phyloP scores from a whole-genome alignment of 2,113 vertebrate genomes.

The Daboia siamensis region DNA sequence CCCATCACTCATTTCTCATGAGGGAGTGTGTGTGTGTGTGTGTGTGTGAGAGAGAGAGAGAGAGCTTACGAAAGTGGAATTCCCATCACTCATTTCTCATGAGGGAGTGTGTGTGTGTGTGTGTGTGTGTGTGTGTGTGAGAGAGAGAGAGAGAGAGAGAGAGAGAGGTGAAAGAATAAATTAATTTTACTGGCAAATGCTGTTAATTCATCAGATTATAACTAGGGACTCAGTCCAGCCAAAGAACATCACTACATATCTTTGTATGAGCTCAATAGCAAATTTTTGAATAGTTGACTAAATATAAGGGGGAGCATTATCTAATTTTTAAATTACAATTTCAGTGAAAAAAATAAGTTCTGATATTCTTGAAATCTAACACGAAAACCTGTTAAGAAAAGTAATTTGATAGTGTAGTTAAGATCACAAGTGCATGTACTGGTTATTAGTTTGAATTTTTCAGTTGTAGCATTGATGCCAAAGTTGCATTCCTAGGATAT shows the following conservation, averaged over 20 bases:
- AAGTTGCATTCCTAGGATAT: neutral
- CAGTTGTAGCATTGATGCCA: neutral
- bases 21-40: neutral
- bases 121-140: too few species aligned
- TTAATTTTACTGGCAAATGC: neutral
- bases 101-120: neutral
- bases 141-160: too few species aligned
- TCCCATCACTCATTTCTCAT: neutral
- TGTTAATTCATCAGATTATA: neutral
- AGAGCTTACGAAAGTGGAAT: neutral
- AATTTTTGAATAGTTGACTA: neutral
- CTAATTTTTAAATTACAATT: neutral
- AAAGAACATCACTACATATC: neutral
- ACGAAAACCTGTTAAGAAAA: neutral
- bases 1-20: neutral
- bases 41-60: too few species aligned
- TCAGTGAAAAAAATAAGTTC: neutral
- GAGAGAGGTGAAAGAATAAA: neutral
- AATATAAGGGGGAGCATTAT: neutral
- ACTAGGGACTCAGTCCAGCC: neutral
- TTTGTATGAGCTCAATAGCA: neutral
- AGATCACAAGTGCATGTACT: neutral
- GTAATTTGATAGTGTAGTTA: neutral
- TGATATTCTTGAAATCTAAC: neutral
- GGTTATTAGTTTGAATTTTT: neutral